Evolutionary conservation across 2,113 vertebrate species (phyloP), one percentile per base, ranked within the genome.

Genomic region (Sebastes schlegelii): DNA sequence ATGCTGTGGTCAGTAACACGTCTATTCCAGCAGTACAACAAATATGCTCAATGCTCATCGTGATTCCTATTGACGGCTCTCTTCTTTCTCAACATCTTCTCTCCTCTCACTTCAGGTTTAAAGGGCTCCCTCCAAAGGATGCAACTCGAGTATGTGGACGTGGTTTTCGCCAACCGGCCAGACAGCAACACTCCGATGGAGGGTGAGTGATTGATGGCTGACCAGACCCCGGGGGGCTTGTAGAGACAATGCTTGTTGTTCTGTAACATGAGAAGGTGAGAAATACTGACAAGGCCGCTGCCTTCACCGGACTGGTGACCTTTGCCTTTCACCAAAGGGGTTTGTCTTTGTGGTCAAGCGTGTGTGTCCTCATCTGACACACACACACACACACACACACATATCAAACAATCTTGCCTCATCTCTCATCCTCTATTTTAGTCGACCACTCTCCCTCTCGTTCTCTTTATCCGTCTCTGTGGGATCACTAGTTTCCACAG

Each of bases 151-250:
- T 99, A 99, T 0, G 98, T 99, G 92, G 98, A 99, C 4, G 98
- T 99, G 1, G 98, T 99, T 77, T 99, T 99, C 21, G 98, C 98
- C 78, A 99, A 99, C 92, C 95, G 98, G 6, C 97, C 98, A 0
- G 98, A 99, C 93, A 97, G 92, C 82, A 99, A 99, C 88, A 99
- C 98, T 45, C 98, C 98, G 62, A 99, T 99, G 98, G 98, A 99
- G 96, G 98, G 98, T 99, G 16, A 94, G 97, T 95, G 83, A 79
- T 68, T 95, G 83, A 79, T 68, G 4, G 8, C 51, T 62, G 65
- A 42, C 2, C 45, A 46, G 79, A 34, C 64, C 21, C 46, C 1
- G 16, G 54, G 42, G 34, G 61, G 49, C 60, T 43, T 16, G 4
- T 61, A 45, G 64, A 65, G 46, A 88, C 83, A 86, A 75, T 78